Base-by-base conservation (phyloP, 2,797 vertebrate genomes). In the Hippoglossus hippoglossus region DNA sequence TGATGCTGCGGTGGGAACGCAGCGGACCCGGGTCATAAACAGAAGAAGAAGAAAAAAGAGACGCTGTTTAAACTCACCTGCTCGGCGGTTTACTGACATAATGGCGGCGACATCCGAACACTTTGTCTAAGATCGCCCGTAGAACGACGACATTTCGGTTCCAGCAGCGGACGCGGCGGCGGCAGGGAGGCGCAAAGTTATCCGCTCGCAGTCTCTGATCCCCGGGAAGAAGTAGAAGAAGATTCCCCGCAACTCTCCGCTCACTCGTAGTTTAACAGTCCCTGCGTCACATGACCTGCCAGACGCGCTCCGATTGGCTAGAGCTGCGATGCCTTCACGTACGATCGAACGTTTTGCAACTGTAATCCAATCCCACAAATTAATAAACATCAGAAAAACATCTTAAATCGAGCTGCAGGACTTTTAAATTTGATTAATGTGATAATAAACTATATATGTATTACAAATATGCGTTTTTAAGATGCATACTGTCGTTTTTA, bases 201-300 rank as follows among this genome's bases (percentile, higher is more conserved):
- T 41, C 73, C 56, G 75, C 52, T 63, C 56, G 19, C 15, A 67
- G 70, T 75, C 63, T 86, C 85, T 84, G 88, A 83, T 84, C 81
- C 58, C 61, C 22, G 68, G 75, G 57, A 68, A 84, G 77, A 22
- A 55, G 41, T 44, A 76, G 63, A 19, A 52, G 39, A 47, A 75
- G 65, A 82, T 72, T 79, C 59, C 73, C 76, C 5, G 69, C 61
- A 77, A 87, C 80, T 82, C 83, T 77, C 72, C 53, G 83, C 67
- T 88, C 87, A 85, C 71, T 80, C 79, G 61, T 82, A 78, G 87
- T 91, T 93, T 89, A 91, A 81, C 2, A 80, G 82, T 70, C 57
- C 46, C 24, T n/a, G 55, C 21, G 79, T 87, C 91, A 92, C 84
- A 26, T 93, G 92, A 85, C 22, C 5, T 0, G 2, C 0, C 0